Evolutionary conservation across 2,113 vertebrate species (phyloP).

Genomic region (Pitta sordida): DNA sequence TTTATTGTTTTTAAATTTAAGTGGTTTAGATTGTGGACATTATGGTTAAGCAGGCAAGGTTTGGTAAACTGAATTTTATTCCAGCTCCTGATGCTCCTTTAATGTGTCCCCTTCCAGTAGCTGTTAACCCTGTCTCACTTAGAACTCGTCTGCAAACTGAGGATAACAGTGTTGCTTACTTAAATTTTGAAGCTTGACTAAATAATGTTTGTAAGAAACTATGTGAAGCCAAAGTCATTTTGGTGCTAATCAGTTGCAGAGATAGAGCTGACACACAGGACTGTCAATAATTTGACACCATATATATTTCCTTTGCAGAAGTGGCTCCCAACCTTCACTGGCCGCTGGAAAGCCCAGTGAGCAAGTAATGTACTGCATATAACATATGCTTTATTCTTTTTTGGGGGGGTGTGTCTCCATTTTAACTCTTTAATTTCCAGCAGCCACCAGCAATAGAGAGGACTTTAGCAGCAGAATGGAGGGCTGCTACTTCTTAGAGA

Average conservation of each 20-base stretch:
- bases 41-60: neutral
- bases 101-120: neutral
- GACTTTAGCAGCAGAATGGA: neutral
- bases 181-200: too few species aligned
- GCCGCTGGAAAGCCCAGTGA: constrained; percentile 45
- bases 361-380: neutral
- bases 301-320: constrained; percentile 54
- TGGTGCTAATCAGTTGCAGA: constrained; percentile 46
- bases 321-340: constrained; percentile 48
- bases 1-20: neutral
- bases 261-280: constrained; percentile 7
- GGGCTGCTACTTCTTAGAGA: neutral
- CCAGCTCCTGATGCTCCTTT: neutral
- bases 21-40: neutral
- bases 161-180: neutral
- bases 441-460: neutral
- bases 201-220: constrained; percentile 13
- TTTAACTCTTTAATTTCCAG: constrained; percentile 38
- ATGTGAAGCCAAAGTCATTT: constrained; percentile 15
- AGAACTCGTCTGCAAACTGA: neutral
- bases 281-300: constrained; percentile 40
- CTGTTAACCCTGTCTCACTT: constrained; percentile 16
- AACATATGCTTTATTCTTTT: constrained; percentile 30
- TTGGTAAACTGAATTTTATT: neutral
- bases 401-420: neutral